Percentiles rank a stretch among this genome's conserved stretches.
These are phyloP conservation scores for Dryobota labecula DNA, from an alignment of 2,888 invertebrate genomes.

Conservation along the genomic window DNA sequence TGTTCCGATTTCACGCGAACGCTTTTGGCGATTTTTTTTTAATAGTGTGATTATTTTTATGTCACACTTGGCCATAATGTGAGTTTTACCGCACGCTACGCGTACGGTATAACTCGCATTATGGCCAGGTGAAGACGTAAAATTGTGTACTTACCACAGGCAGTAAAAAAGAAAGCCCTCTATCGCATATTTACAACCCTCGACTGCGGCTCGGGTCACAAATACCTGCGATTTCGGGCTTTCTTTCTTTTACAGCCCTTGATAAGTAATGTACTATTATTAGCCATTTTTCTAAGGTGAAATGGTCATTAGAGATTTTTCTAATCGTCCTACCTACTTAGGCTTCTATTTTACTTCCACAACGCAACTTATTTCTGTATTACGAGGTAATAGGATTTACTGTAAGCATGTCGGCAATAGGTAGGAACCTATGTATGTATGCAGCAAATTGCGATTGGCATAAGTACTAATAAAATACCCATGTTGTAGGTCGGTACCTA, in stretches of 20 bases:
- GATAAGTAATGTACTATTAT: too few species aligned
- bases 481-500: neutral
- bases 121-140: too few species aligned
- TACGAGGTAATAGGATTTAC: constrained; percentile 40
- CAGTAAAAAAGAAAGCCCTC: too few species aligned
- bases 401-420: neutral
- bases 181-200: too few species aligned
- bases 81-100: too few species aligned
- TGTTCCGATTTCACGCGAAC: constrained; percentile 72
- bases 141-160: too few species aligned
- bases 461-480: constrained; percentile 6
- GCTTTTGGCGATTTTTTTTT: constrained; percentile 44
- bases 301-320: constrained; percentile 1
- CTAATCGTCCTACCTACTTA: neutral
- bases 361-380: constrained; percentile 17
- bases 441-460: constrained; percentile 13
- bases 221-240: too few species aligned
- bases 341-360: neutral
- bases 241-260: too few species aligned
- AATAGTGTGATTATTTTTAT: neutral
- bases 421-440: neutral
- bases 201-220: too few species aligned
- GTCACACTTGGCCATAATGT: too few species aligned
- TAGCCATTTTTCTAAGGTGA: neutral
- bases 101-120: too few species aligned